phyloP scores from a whole-genome alignment of 2,797 vertebrate genomes.

The Austrolebias charrua region DNA sequence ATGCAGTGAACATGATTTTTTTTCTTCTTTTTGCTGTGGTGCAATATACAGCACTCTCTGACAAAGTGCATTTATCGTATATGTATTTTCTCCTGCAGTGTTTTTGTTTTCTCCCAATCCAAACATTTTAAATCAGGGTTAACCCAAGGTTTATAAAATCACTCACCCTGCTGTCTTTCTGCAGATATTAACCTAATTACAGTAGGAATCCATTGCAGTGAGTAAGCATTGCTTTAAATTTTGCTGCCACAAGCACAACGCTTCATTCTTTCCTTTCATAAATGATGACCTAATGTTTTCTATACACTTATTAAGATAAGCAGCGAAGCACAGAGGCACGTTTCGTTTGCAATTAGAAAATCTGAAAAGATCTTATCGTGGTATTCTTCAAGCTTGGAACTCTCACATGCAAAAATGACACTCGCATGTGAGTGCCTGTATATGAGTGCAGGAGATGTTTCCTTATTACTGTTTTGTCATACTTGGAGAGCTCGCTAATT shows the following conservation, averaged over 20 bases:
- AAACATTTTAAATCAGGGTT: no score
- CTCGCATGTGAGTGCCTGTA: neutral
- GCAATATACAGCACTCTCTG: no score
- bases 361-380: neutral
- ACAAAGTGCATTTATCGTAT: neutral
- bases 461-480: constrained; percentile 42
- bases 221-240: neutral
- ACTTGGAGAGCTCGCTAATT: constrained; percentile 59
- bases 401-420: neutral
- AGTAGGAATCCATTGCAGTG: neutral
- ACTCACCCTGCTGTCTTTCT: neutral
- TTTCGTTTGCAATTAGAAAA: neutral
- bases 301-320: neutral
- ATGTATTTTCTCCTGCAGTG: neutral
- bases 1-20: neutral
- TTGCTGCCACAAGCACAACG: neutral
- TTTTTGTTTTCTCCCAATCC: neutral
- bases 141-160: neutral
- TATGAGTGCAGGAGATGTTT: constrained; percentile 21
- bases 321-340: no score
- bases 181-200: neutral
- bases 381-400: neutral
- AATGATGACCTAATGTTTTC: neutral
- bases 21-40: neutral
- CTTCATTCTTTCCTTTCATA: neutral